Percentiles rank a stretch among this genome's conserved stretches.
Evolutionary conservation across 2,113 vertebrate species (phyloP).

Genomic region (Caloenas nicobarica): DNA sequence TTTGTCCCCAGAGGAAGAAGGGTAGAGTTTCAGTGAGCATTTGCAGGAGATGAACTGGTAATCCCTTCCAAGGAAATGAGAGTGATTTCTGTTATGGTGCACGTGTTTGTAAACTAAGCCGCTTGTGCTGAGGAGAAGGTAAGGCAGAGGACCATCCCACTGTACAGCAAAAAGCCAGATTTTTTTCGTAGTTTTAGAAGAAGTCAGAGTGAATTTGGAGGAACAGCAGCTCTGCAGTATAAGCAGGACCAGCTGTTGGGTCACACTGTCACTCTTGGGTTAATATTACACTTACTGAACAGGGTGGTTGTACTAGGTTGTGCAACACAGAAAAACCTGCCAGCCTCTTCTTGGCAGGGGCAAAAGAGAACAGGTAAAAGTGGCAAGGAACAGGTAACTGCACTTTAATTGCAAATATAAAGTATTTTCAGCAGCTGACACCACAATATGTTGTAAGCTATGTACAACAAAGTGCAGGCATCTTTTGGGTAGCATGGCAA

Average conservation of each 20-base stretch:
- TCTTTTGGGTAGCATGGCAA: not conserved
- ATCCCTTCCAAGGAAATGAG: not conserved
- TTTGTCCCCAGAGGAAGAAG: not conserved
- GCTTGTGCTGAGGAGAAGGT: not conserved
- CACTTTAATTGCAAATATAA: not conserved
- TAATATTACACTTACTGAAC: not conserved
- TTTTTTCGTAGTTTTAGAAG: not conserved
- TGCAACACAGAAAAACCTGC: not conserved
- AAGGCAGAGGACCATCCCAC: not conserved
- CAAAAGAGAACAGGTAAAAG: not conserved
- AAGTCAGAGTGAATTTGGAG: not conserved
- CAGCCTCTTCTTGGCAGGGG: not conserved
- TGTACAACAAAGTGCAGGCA: not conserved
- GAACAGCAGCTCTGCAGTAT: not conserved
- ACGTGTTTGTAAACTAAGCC: not conserved
- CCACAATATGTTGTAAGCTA: not conserved
- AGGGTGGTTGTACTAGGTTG: not conserved
- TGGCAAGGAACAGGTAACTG: not conserved
- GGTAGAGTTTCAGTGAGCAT: not conserved
- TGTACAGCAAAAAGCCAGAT: not conserved
- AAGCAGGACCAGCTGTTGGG: not conserved
- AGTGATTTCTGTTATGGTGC: not conserved
- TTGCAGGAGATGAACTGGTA: constrained; percentile 9
- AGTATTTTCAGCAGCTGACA: not conserved
- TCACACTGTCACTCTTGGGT: not conserved